Base-by-base conservation (phyloP, 2,888 invertebrate genomes). In the Mellilla xanthometata region DNA sequence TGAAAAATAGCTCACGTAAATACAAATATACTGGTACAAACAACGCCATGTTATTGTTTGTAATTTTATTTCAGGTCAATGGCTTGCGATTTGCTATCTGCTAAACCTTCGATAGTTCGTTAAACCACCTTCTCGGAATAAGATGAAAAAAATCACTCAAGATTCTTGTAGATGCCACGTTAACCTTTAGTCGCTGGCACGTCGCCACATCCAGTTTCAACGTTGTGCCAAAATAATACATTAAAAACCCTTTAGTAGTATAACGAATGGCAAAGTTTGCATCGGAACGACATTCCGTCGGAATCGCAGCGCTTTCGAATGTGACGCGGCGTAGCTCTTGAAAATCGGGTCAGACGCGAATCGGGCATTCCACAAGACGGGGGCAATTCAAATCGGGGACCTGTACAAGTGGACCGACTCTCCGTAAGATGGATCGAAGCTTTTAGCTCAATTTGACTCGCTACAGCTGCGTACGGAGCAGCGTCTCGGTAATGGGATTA, bases 211-310 rank as follows among this genome's bases (percentile, higher is more conserved):
- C 52, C 54, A 62, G 65, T 65, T 76, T 70, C 75, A 72, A 75
- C 76, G 70, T 73, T 76, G 78, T 82, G 82, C 84, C 82, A 84
- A 82, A 83, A 84, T 83, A 86, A 84, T 78, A 76, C 76, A 85
- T 86, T 85, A 79, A 83, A 85, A 85, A 72, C 71, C 72, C 72
- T 81, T 83, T 73, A 66, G 62, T 58, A 66, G 67, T 70, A 69
- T 77, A 80, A 79, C 68, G 71, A 76, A 77, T 69, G 72, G 60
- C 72, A 64, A 68, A 78, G 68, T 82, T 81, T 74, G 60, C 70
- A 73, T 69, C 60, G 58, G 59, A 56, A 62, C 55, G 60, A 58
- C 63, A 61, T 56, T 52, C 51, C 55, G 54, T 52, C 59, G 64
- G 60, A 70, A 65, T 71, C 61, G 64, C 62, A 65, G 66, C 62